Evolutionary conservation across 2,888 invertebrate genomes (phyloP).

Genomic region (Euclidia mi): DNA sequence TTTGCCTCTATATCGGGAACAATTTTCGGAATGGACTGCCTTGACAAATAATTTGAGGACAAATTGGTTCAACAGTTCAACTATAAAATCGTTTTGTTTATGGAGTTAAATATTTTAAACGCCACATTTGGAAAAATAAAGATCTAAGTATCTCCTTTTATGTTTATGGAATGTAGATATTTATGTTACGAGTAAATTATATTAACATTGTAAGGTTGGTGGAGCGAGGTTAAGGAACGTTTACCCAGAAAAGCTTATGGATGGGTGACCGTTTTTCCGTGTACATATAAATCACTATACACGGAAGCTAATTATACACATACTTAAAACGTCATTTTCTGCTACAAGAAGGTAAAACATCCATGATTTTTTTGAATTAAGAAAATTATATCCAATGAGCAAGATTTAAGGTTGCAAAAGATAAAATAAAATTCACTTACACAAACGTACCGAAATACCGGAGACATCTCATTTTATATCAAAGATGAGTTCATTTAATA

Average conservation of each 20-base stretch:
- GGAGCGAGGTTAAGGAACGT: no score
- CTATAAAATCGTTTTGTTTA: slow-evolving; percentile 75
- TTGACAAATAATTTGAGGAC: slow-evolving; percentile 86
- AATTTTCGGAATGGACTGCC: slow-evolving; percentile 83
- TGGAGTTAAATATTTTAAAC: slow-evolving; percentile 54
- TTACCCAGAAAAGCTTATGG: no score
- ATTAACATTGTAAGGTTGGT: slow-evolving; percentile 19
- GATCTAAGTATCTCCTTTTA: slow-evolving; percentile 37
- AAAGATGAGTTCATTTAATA: not conserved
- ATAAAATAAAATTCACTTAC: not conserved
- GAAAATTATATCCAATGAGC: no score
- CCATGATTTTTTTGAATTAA: no score
- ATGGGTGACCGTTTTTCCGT: not conserved
- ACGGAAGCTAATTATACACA: no score
- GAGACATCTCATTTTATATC: not conserved
- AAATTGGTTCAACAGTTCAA: slow-evolving; percentile 81
- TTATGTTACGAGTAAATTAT: slow-evolving; percentile 33
- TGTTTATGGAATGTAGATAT: slow-evolving; percentile 37
- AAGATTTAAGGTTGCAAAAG: no score
- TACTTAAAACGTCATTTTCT: no score
- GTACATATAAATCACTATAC: no score
- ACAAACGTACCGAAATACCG: not conserved
- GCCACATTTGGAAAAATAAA: slow-evolving; percentile 35
- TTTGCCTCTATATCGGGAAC: slow-evolving; percentile 85
- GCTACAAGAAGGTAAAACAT: no score